A percentile compares a stretch with the other conserved stretches of the same genome.
Evolutionary conservation across 2,797 vertebrate genomes (phyloP).

Genomic region (Poliocrania exsul): DNA sequence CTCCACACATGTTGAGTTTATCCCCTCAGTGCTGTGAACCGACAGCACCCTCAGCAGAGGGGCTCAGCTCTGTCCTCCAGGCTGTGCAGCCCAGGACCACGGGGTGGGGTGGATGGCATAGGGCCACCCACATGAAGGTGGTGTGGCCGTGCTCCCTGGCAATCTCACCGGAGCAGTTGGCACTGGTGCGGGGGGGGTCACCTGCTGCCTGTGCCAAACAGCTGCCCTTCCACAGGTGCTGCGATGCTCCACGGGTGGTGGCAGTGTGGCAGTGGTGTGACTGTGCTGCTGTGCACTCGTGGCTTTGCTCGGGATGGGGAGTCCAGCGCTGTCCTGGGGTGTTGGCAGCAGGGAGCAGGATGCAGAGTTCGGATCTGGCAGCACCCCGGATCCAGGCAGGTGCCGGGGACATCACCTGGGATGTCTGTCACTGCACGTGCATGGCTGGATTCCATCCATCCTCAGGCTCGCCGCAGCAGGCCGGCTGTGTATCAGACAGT

Average conservation of each 20-base stretch:
- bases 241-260: fast-evolving
- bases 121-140: fast-evolving
- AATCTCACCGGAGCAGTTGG: fast-evolving
- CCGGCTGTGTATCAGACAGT: background rate
- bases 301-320: fast-evolving
- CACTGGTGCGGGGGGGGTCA: fast-evolving
- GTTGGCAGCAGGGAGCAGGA: fast-evolving
- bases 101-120: fast-evolving
- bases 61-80: background rate
- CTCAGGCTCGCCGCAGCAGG: fast-evolving
- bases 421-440: fast-evolving
- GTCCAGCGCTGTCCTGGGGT: fast-evolving
- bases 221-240: fast-evolving
- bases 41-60: background rate
- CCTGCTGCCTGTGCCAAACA: fast-evolving
- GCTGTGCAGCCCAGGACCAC: fast-evolving
- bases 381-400: background rate
- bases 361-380: background rate
- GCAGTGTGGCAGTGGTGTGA: fast-evolving
- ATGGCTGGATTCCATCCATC: background rate
- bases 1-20: fast-evolving
- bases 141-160: fast-evolving
- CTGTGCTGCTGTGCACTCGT: fast-evolving
- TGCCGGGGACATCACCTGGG: fast-evolving
- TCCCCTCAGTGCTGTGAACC: fast-evolving